phyloP scores from a whole-genome alignment of 2,797 vertebrate genomes.

The Parotocinclus haroldoi region DNA sequence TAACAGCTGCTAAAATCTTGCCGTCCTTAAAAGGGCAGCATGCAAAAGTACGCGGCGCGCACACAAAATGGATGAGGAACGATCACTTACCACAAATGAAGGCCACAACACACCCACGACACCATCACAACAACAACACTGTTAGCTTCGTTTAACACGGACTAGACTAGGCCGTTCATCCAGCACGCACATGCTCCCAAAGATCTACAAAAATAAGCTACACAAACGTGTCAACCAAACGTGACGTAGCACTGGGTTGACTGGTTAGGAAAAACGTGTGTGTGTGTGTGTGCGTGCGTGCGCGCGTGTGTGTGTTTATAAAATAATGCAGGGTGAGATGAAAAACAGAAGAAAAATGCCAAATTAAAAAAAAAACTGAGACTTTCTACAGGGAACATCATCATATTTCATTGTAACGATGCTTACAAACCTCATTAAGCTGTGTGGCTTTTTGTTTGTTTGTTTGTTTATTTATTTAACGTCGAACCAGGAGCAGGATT shows the following conservation, averaged over 20 bases:
- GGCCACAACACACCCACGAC: slow-evolving; percentile 41
- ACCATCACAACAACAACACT: slow-evolving; percentile 44
- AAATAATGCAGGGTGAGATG: too few species aligned
- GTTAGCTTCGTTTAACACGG: slow-evolving; percentile 48
- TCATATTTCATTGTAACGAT: background rate
- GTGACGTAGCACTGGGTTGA: slow-evolving; percentile 37
- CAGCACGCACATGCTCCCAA: slow-evolving; percentile 84
- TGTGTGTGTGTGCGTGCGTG: too few species aligned
- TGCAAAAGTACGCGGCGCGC: background rate
- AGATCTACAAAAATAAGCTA: slow-evolving; percentile 52
- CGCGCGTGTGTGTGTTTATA: too few species aligned
- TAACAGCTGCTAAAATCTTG: too few species aligned
- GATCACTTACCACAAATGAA: slow-evolving; percentile 64
- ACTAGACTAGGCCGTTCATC: slow-evolving; percentile 81
- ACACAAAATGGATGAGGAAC: slow-evolving; percentile 11
- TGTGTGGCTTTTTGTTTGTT: too few species aligned
- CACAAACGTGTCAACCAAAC: slow-evolving; percentile 39
- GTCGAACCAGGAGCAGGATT: too few species aligned
- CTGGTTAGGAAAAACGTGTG: slow-evolving; percentile 3
- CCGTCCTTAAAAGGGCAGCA: too few species aligned
- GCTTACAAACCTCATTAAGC: background rate
- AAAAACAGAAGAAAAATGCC: slow-evolving; percentile 6
- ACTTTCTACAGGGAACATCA: slow-evolving; percentile 43
- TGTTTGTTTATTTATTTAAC: too few species aligned
- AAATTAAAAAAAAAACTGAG: slow-evolving; percentile 50